A percentile compares a stretch with the other conserved stretches of the same genome.
phyloP scores from a whole-genome alignment of 1,140 invertebrate genomes.

The Hesperophylax magnus region DNA sequence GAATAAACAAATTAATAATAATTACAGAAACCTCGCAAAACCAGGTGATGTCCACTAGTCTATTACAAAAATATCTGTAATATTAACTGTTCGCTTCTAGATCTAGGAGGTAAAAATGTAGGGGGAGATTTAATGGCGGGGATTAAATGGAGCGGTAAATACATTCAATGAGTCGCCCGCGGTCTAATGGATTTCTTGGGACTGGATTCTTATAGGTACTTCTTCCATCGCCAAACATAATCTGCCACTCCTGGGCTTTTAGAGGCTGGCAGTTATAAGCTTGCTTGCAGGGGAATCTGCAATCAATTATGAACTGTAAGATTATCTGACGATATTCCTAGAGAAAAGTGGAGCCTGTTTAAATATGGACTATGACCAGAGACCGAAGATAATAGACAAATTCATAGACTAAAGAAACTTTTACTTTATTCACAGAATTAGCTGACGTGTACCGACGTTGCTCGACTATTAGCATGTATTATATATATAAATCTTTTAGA shows the following conservation, averaged over 20 bases:
- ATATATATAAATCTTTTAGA: too few species aligned
- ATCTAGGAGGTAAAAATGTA: background rate
- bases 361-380: too few species aligned
- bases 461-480: too few species aligned
- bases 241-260: slow-evolving; percentile 18
- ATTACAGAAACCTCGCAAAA: too few species aligned
- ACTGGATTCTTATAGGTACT: background rate
- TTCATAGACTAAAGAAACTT: too few species aligned
- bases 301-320: too few species aligned
- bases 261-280: slow-evolving; percentile 10
- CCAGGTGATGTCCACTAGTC: background rate
- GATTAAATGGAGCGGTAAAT: slow-evolving; percentile 24
- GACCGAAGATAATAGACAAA: too few species aligned
- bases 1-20: too few species aligned
- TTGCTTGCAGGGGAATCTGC: background rate
- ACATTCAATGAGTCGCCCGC: slow-evolving; percentile 21
- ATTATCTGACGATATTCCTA: too few species aligned
- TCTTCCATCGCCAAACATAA: slow-evolving; percentile 4
- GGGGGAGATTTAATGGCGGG: slow-evolving; percentile 29
- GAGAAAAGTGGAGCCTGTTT: too few species aligned
- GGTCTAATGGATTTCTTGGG: slow-evolving; percentile 33
- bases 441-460: too few species aligned
- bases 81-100: background rate
- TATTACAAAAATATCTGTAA: background rate
- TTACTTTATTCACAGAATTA: too few species aligned